phyloP scores from a whole-genome alignment of 2,797 vertebrate genomes.

The Adelosebastes latens region DNA sequence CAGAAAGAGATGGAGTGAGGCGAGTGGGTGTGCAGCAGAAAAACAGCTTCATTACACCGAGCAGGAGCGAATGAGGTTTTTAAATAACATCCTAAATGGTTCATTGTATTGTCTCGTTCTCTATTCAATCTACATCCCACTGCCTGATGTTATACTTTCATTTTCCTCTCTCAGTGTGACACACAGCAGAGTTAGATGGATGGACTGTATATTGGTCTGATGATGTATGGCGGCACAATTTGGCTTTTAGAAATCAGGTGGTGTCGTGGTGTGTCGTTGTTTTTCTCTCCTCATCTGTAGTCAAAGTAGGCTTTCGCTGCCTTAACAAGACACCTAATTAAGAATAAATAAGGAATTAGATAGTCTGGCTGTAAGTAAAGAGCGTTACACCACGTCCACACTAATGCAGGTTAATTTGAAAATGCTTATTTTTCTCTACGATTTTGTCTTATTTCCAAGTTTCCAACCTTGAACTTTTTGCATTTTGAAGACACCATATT shows the following conservation, averaged over 20 bases:
- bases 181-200: not conserved
- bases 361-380: not conserved
- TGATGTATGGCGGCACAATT: not conserved
- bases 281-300: not conserved
- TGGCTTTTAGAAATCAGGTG: not conserved
- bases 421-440: not conserved
- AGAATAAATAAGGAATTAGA: not conserved
- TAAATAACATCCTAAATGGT: conserved; percentile 45
- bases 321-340: not conserved
- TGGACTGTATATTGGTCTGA: not conserved
- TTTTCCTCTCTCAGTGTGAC: not conserved
- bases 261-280: not conserved
- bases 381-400: not conserved
- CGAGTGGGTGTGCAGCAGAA: conserved; percentile 32
- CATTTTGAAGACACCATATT: too few relatives aligned
- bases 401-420: not conserved
- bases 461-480: not conserved
- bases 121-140: conserved; percentile 22
- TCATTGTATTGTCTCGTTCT: conserved; percentile 1
- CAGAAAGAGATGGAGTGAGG: conserved; percentile 33
- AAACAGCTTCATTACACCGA: conserved; percentile 38
- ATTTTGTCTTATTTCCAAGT: not conserved
- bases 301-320: not conserved
- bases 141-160: not conserved
- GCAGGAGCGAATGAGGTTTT: conserved; percentile 23